A percentile compares a stretch with the other conserved stretches of the same genome.
Conservation (phyloP, 2,113 vertebrate genomes). For the Oncorhynchus clarkii region DNA sequence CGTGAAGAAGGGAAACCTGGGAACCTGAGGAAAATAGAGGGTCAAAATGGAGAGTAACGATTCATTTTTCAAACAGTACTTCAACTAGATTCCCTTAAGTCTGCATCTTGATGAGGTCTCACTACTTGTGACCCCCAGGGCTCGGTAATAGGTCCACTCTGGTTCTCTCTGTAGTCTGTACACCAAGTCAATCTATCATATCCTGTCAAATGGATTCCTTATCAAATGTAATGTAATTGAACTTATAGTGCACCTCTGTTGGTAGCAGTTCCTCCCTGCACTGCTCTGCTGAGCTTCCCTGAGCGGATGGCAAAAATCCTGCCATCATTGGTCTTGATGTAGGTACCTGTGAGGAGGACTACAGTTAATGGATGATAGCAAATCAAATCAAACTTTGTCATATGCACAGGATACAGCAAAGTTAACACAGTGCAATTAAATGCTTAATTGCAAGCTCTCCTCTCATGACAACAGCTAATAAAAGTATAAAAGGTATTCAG, state of each 20-base stretch:
- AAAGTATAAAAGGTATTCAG: not conserved
- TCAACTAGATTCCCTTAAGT: not conserved
- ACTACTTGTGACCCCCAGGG: not conserved
- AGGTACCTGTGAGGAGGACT: slow-evolving; percentile 79
- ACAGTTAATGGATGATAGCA: not conserved
- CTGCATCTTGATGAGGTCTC: not conserved
- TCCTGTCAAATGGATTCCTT: not conserved
- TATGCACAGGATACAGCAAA: not conserved
- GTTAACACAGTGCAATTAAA: not conserved
- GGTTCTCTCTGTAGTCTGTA: not conserved
- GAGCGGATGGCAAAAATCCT: slow-evolving; percentile 96
- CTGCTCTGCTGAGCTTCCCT: slow-evolving; percentile 82
- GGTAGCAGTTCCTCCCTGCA: slow-evolving; percentile 71
- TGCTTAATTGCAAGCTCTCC: not conserved
- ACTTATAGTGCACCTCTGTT: slow-evolving; percentile 77
- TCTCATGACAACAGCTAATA: not conserved
- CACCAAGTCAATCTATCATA: not conserved
- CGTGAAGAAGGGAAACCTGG: slow-evolving; percentile 68
- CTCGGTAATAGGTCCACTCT: no score
- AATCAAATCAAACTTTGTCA: not conserved
- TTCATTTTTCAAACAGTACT: no score
- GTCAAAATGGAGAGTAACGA: not conserved
- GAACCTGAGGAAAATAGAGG: slow-evolving; percentile 68
- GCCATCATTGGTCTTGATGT: slow-evolving; percentile 94
- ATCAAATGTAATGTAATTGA: not conserved